These are phyloP conservation scores for Alligator sinensis DNA, from an alignment of 2,113 vertebrate species.

Conservation along the genomic window DNA sequence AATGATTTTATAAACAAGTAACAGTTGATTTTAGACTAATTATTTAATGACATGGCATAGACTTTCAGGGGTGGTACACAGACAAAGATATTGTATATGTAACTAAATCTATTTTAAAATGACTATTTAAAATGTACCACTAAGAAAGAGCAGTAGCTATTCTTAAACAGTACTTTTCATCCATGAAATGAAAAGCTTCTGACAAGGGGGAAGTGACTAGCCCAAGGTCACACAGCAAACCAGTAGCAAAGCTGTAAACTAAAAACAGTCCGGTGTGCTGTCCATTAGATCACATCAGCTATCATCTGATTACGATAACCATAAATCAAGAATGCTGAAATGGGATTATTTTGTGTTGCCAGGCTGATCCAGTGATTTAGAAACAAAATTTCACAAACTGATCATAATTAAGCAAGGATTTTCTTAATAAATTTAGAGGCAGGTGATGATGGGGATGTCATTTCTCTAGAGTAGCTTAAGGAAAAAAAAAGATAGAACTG, in stretches of 20 bases:
- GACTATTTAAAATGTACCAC: neutral
- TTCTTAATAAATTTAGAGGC: neutral
- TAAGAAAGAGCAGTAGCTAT: neutral
- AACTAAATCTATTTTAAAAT: neutral
- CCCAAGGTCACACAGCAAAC: neutral
- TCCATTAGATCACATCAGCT: neutral
- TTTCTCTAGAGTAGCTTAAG: neutral
- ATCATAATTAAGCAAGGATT: neutral
- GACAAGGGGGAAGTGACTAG: neutral
- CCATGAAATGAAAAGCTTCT: neutral
- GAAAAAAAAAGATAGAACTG: neutral
- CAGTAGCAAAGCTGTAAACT: neutral
- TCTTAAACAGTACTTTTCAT: neutral
- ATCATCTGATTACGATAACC: neutral
- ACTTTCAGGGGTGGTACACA: neutral
- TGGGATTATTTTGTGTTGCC: neutral
- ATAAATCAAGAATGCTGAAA: neutral
- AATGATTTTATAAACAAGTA: neutral
- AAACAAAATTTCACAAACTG: neutral
- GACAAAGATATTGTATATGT: neutral
- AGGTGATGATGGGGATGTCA: neutral
- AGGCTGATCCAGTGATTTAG: neutral
- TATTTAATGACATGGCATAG: neutral
- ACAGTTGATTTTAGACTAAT: neutral
- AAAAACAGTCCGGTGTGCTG: neutral